These are phyloP conservation scores for Tenthredo scrophulariae DNA, from an alignment of 2,888 invertebrate species.

Conservation along the genomic window DNA sequence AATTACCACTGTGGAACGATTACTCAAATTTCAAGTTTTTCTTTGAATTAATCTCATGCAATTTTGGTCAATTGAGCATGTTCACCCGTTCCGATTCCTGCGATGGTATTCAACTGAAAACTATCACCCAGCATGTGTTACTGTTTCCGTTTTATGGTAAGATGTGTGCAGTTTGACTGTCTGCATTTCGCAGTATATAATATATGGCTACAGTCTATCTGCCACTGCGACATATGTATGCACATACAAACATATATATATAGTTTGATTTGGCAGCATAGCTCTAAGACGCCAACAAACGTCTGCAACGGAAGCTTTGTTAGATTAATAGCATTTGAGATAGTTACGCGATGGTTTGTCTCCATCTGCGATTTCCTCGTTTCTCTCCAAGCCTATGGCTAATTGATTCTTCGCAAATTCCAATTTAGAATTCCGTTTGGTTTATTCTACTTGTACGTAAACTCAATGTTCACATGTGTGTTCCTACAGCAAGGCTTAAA, in stretches of 20 bases:
- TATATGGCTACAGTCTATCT: not conserved
- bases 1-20: not conserved
- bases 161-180: not conserved
- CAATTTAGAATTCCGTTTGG: not conserved
- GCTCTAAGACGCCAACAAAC: conserved; percentile 18
- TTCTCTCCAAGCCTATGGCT: not conserved
- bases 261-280: conserved; percentile 35
- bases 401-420: not conserved
- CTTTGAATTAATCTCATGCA: not conserved
- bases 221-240: not conserved
- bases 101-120: not conserved
- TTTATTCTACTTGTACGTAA: not conserved
- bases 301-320: conserved; percentile 18
- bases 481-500: not conserved
- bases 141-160: not conserved
- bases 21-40: not conserved
- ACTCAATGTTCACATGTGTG: not conserved
- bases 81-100: not conserved
- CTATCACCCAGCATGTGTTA: not conserved
- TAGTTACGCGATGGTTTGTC: not conserved
- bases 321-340: conserved; percentile 24
- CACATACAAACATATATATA: not conserved
- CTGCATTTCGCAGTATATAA: not conserved
- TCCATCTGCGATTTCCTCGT: conserved; percentile 8
- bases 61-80: not conserved